A percentile compares a stretch with the other conserved stretches of the same genome.
Conservation (phyloP, 2,888 invertebrate genomes). For the Plagiodera versicolora region DNA sequence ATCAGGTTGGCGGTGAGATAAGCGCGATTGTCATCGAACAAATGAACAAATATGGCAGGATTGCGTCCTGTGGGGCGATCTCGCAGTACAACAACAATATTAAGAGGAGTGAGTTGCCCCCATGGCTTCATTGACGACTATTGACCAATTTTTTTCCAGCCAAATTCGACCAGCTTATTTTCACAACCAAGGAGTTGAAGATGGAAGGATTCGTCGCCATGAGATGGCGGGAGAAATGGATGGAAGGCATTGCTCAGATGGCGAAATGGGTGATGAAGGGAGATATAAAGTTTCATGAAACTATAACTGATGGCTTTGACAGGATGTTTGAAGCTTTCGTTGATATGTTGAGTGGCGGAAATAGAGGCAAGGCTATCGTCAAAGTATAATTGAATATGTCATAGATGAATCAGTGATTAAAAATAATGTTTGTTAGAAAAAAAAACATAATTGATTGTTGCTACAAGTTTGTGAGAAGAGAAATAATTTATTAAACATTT, state of each 20-base stretch:
- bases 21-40: slow-evolving; percentile 63
- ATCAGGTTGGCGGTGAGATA: slow-evolving; percentile 69
- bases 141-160: slow-evolving; percentile 31
- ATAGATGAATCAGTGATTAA: too few relatives aligned
- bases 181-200: slow-evolving; percentile 36
- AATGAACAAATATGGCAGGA: slow-evolving; percentile 67
- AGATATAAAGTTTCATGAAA: slow-evolving; percentile 70
- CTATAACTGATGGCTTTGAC: slow-evolving; percentile 66
- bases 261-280: slow-evolving; percentile 68
- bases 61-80: slow-evolving; percentile 72
- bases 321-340: slow-evolving; percentile 41
- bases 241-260: slow-evolving; percentile 66
- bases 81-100: slow-evolving; percentile 63
- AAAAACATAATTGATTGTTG: too few relatives aligned
- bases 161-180: slow-evolving; percentile 7
- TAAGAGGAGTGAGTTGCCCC: not conserved
- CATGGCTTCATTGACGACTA: too few relatives aligned
- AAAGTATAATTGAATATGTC: slow-evolving; percentile 37
- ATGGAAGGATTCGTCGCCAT: slow-evolving; percentile 40
- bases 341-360: slow-evolving; percentile 41
- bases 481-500: too few relatives aligned
- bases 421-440: too few relatives aligned
- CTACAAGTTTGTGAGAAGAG: too few relatives aligned
- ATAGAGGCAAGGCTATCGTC: slow-evolving; percentile 43
- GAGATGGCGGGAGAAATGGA: slow-evolving; percentile 56